Conservation (phyloP, 2,113 vertebrate species). For the Cyprinus carpio region DNA sequence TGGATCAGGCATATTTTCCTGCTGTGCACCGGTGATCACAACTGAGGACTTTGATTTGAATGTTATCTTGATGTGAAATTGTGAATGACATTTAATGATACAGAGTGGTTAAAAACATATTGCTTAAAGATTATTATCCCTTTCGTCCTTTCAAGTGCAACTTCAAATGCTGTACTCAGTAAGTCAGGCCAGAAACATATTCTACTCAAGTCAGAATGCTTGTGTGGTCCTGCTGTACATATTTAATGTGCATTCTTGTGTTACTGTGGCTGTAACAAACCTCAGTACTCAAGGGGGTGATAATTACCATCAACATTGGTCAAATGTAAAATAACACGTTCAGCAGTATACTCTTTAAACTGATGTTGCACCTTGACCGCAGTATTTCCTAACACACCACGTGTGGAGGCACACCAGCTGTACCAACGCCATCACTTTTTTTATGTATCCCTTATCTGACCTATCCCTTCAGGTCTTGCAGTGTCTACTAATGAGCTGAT, state of each 20-base stretch:
- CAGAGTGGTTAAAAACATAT: constrained; percentile 11
- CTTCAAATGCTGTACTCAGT: neutral
- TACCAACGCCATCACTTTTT: too few species aligned
- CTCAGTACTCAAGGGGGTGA: neutral
- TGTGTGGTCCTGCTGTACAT: neutral
- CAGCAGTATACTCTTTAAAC: neutral
- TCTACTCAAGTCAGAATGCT: neutral
- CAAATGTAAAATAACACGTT: neutral
- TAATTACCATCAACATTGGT: neutral
- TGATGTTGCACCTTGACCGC: too few species aligned
- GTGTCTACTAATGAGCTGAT: neutral
- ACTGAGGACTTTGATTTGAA: neutral
- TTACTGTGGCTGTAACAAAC: neutral
- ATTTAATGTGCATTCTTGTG: neutral
- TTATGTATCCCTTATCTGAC: neutral
- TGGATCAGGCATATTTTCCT: neutral
- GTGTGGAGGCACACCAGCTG: too few species aligned
- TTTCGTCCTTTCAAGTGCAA: neutral
- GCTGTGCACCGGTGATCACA: neutral
- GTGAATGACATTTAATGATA: neutral
- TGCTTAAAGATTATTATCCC: constrained; percentile 13
- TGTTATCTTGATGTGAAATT: neutral
- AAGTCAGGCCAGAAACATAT: neutral
- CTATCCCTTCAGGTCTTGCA: neutral
- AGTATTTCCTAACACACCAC: too few species aligned